Percentiles rank a stretch among this genome's conserved stretches.
Evolutionary conservation across 2,113 vertebrate species (phyloP).

Genomic region (Xenus cinereus): DNA sequence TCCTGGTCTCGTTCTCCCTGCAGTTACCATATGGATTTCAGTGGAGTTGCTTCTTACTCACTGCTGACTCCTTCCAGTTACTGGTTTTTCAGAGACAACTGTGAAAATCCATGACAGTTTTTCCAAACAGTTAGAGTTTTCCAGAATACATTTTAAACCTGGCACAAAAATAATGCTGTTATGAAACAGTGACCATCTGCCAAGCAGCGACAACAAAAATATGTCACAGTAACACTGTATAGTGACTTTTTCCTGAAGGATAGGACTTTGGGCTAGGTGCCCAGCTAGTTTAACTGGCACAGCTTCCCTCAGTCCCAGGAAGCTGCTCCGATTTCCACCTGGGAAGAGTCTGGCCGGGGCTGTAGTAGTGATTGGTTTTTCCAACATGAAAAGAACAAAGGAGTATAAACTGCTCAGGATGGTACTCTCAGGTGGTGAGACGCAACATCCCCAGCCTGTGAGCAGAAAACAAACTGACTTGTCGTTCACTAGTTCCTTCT

Average conservation of each 20-base stretch:
- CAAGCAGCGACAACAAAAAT: background rate
- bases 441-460: fast-evolving
- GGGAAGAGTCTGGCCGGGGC: background rate
- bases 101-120: background rate
- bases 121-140: background rate
- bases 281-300: background rate
- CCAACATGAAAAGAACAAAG: background rate
- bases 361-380: background rate
- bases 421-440: background rate
- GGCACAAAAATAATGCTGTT: background rate
- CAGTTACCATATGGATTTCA: background rate
- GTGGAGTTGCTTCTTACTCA: background rate
- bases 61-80: background rate
- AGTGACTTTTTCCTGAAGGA: background rate
- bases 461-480: background rate
- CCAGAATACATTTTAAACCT: background rate
- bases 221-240: background rate
- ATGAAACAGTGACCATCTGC: background rate
- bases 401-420: background rate
- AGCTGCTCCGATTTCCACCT: background rate
- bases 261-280: background rate
- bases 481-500: background rate
- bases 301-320: background rate
- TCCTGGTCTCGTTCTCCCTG: background rate
- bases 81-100: background rate